phyloP scores from a whole-genome alignment of 2,113 vertebrate species.

The Ptilorrhoa leucosticta region DNA sequence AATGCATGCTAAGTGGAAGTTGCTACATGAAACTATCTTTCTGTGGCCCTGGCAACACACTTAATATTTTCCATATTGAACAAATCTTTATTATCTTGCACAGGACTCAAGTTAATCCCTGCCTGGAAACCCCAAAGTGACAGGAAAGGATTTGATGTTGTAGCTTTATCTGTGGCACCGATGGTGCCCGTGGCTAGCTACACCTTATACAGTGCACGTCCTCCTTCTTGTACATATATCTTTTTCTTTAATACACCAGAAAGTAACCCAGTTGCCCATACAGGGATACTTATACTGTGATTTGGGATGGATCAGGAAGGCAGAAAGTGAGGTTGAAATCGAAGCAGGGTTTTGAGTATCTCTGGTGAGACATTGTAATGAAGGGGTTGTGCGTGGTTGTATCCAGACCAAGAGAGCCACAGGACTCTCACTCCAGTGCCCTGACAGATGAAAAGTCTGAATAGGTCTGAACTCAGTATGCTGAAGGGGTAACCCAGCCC shows the following conservation, averaged over 20 bases:
- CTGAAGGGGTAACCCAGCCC: neutral
- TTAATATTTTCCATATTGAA: neutral
- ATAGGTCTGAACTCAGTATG: neutral
- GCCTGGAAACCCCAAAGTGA: neutral
- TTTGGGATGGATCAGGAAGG: neutral
- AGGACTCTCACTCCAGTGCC: neutral
- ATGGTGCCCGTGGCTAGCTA: neutral
- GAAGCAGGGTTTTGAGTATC: neutral
- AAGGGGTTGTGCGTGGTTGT: fast-evolving
- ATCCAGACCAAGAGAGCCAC: neutral
- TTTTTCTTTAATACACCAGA: neutral
- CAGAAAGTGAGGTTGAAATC: neutral
- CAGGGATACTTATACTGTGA: neutral
- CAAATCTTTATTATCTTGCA: neutral
- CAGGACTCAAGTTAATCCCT: neutral
- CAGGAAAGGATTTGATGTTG: neutral
- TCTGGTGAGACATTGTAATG: neutral
- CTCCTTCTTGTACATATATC: neutral
- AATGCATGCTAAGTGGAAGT: neutral
- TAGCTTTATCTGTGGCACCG: neutral
- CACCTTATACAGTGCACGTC: neutral
- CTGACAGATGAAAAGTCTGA: neutral
- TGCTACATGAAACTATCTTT: neutral
- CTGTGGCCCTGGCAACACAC: neutral
- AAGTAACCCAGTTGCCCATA: neutral